Evolutionary conservation across 2,888 invertebrate genomes (phyloP), one percentile per base, ranked within the genome.

Genomic region (Temnothorax ravouxi): DNA sequence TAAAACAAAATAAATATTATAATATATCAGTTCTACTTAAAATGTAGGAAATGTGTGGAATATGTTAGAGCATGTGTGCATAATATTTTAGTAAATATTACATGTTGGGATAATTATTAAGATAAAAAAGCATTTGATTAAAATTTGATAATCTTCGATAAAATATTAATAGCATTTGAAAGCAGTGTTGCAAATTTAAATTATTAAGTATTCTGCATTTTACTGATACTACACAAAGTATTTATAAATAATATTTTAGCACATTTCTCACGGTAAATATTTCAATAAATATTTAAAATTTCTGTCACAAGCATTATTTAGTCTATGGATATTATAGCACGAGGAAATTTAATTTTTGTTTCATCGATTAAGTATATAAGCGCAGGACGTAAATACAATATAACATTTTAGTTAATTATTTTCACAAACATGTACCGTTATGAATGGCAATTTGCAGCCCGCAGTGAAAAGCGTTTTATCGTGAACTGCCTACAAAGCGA

Each of bases 371-470:
- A 71, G 3, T 25, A 34, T 25, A 34, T 13, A 59, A 47, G 8
- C 13, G 6, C 15, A 29, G 13, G 1, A 34, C 8, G 44, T 44
- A 29, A n/a, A 59, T 54, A 71, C 38, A 67, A 47, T 56, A 15
- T 29, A 67, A 38, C 34, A 47, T 59, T 79, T 79, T 69, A 69
- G 21, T 69, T 79, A 69, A 56, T 67, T 69, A 79, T 69, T 71
- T 79, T 79, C 59, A 34, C 61, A 79, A 47, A 79, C 47, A 71
- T 71, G 11, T 56, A 44, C 44, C n/a, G 41, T 64, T 79, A 47
- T 59, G 59, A 79, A 80, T 38, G 13, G 44, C 44, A 67, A 67
- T 66, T 29, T 54, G 41, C n/a, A 54, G 34, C 69, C 21, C 21
- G 59, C 59, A 47, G 59, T 34, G 18, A 47, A 59, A 79, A 38